Base-by-base conservation (phyloP, 23 tunicate species). In the Diplosoma virens region DNA sequence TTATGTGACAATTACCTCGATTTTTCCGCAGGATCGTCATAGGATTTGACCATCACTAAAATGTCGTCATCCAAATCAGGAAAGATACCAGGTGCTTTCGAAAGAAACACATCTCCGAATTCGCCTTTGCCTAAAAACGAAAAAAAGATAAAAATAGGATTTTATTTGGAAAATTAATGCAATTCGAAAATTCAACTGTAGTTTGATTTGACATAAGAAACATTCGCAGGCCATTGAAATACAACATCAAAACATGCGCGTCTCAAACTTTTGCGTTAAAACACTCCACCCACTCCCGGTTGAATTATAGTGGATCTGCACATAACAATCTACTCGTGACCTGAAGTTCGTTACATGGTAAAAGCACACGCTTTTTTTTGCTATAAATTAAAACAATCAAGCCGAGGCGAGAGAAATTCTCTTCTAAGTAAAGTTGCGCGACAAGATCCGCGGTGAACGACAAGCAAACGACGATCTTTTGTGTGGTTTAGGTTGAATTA, bases 41-140 rank as follows among this genome's bases (percentile, higher is more conserved):
- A 52, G 27, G 68, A 7, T 67, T 92, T 92, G 68, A 92, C 97
- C 97, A 92, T 92, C 56, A 92, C 92, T 7, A 92, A 70, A 24
- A 85, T 65, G 69, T 92, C 97, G 37, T 92, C 97, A 45, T 81
- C 87, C 22, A 85, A 78, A 30, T 92, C 80, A 65, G 92, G 97
- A 48, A 85, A 75, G 24, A 92, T 58, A 27, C 97, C 97, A n/a
- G 97, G 97, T 16, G 97, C 97, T 60, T 85, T 85, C 2, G 97
- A 92, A 17, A 92, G 79, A 34, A 92, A 85, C 3, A 92, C 82
- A 45, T 79, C 81, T 3, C 97, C 97, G 64, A 92, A 81, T 37
- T 75, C 75, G 0, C 97, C 97, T 56, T 79, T 75, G 25, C 95
- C 95, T 88, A 36, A 3, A 66, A 66, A n/a, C n/a, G n/a, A n/a